Percentiles rank a stretch among this genome's conserved stretches.
Conservation (phyloP, 2,113 vertebrate species). For the Lethenteron reissneri region DNA sequence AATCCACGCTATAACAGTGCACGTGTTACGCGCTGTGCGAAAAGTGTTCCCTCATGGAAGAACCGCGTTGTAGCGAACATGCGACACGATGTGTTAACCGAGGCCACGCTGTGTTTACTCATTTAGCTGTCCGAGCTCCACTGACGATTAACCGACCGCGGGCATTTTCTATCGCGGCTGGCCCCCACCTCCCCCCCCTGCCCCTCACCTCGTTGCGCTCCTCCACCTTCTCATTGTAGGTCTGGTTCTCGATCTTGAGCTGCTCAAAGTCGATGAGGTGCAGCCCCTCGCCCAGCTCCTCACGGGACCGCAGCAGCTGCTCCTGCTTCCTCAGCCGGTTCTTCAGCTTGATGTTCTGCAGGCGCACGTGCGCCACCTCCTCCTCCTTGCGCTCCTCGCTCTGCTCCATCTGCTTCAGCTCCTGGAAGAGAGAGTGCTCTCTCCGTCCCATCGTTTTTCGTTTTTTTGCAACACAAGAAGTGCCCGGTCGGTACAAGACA, state of each 20-base stretch:
- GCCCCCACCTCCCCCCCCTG: conserved; percentile 8
- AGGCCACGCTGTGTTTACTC: too few species aligned
- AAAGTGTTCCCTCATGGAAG: too few species aligned
- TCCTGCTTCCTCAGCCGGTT: conserved; percentile 23
- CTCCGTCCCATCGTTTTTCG: not conserved
- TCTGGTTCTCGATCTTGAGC: conserved; percentile 34
- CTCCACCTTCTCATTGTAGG: conserved; percentile 21
- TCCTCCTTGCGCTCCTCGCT: conserved; percentile 24
- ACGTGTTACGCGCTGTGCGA: too few species aligned
- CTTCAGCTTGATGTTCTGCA: conserved; percentile 34
- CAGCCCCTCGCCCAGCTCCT: conserved; percentile 17
- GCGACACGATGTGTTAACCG: too few species aligned
- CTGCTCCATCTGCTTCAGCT: conserved; percentile 20
- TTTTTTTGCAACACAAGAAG: not conserved
- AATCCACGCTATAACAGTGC: too few species aligned
- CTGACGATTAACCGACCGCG: too few species aligned
- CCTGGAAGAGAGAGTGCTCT: conserved; percentile 6
- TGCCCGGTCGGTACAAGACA: not conserved
- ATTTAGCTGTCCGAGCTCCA: too few species aligned
- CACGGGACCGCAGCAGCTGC: conserved; percentile 16
- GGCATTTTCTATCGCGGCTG: not conserved
- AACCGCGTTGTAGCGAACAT: too few species aligned
- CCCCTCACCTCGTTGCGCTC: conserved; percentile 23
- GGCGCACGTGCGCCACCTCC: conserved; percentile 16
- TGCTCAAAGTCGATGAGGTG: conserved; percentile 27